Conservation (phyloP, 2,888 invertebrate genomes). For the Agrochola lychnidis region DNA sequence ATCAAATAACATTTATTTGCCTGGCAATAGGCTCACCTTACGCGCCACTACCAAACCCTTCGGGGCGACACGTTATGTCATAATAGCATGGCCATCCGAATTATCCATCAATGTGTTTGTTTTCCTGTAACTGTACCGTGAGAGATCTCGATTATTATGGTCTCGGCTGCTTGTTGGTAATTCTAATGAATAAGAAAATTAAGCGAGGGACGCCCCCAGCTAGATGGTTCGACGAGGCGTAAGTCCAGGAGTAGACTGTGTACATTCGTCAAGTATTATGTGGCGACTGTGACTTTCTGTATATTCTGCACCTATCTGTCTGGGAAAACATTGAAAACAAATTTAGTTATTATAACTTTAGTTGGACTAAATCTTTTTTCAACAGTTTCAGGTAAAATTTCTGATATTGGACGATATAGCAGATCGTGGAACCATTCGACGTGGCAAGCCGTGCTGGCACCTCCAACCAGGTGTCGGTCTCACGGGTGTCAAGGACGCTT, state of each 20-base stretch:
- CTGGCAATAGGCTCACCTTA: background rate
- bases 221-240: background rate
- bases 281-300: background rate
- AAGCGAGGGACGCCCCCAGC: no score
- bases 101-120: background rate
- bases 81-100: background rate
- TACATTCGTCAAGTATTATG: background rate
- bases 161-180: background rate
- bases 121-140: background rate
- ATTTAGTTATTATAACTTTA: background rate
- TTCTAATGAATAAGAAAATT: background rate
- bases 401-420: conserved; percentile 41
- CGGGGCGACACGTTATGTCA: background rate
- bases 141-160: background rate
- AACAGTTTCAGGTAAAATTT: conserved; percentile 35
- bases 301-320: background rate
- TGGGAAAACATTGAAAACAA: background rate
- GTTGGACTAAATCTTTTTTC: background rate
- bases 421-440: conserved; percentile 29
- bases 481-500: conserved; percentile 43
- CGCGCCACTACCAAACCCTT: background rate
- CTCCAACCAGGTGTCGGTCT: conserved; percentile 25
- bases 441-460: conserved; percentile 51
- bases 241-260: no score
- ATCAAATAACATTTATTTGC: background rate